Conservation (phyloP, 35 echinoderm and acorn worm species). For the Strongylocentrotus purpuratus region DNA sequence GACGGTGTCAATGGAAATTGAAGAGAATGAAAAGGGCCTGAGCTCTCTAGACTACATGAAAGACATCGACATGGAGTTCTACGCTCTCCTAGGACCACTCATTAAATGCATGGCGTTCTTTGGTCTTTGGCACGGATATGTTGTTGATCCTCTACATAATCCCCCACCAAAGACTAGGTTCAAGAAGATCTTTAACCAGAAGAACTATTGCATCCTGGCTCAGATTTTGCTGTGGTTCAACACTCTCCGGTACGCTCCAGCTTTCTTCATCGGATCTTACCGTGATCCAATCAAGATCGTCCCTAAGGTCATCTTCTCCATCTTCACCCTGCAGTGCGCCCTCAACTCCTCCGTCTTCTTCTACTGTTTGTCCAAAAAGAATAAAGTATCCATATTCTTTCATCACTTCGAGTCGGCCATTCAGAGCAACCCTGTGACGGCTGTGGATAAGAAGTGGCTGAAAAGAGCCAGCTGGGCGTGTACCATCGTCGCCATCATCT, state of each 20-base stretch:
- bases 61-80: conserved; percentile 75
- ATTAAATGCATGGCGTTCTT: conserved; percentile 71
- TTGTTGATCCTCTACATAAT: conserved; percentile 57
- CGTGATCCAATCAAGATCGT: conserved; percentile 55
- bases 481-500: conserved; percentile 45
- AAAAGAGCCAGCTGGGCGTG: conserved; percentile 28
- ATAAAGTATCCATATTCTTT: conserved; percentile 57
- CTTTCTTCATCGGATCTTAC: conserved; percentile 66
- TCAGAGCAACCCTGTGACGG: conserved; percentile 51
- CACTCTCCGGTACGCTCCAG: conserved; percentile 67
- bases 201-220: conserved; percentile 64
- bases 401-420: conserved; percentile 68
- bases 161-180: conserved; percentile 32
- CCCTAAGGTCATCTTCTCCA: conserved; percentile 73
- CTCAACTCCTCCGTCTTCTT: conserved; percentile 69
- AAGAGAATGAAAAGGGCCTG: conserved; percentile 27
- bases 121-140: conserved; percentile 71
- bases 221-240: conserved; percentile 76
- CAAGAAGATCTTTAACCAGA: conserved; percentile 65
- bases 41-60: conserved; percentile 50
- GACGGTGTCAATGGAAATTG: not conserved
- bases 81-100: conserved; percentile 59
- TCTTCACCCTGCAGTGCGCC: conserved; percentile 74
- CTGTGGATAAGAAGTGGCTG: conserved; percentile 48
- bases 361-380: conserved; percentile 40